Evolutionary conservation across 2,797 vertebrate species (phyloP), one percentile per base, ranked within the genome.

Genomic region (Bovichtus diacanthus): DNA sequence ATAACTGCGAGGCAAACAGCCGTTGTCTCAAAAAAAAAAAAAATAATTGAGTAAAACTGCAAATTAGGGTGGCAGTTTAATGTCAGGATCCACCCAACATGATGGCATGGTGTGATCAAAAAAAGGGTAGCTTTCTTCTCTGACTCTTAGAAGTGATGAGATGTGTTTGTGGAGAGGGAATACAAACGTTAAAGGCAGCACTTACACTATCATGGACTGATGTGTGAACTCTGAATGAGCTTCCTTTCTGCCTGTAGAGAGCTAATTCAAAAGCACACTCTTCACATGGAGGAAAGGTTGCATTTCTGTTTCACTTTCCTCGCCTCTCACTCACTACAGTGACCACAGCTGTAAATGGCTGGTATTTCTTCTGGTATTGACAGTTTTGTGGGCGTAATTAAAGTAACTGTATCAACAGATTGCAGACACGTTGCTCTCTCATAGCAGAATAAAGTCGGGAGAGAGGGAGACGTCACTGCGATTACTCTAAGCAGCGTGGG

Each of bases 251-350:
- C 51, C 70, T 9, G 44, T 7, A 10, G 27, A 76, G 76, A 76
- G 64, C 78, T 80, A 65, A 53, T 81, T 81, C 65, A 82, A 31
- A 73, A 41, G 70, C 74, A 36, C 46, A 13, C 69, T 70, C 80
- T 67, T 55, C 76, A 78, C 84, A 71, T 25, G 16, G 66, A 80
- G 36, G 63, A 79, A 64, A 67, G 76, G 85, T 88, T 86, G 74
- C 47, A 18, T 87, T 88, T 88, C 80, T 75, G 29, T 51, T 83
- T 73, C 64, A 41, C 66, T 75, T 49, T 47, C 68, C 65, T 78
- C 23, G 46, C 21, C 47, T 77, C 70, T 81, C 60, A 66, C 51
- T 80, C 72, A 10, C 36, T 39, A 5, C 56, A 5, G 46, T 81
- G 78, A 82, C 85, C 41, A 81, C 75, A 55, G 43, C 46, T 36